phyloP scores from a whole-genome alignment of 2,888 invertebrate species.

The Rhamnusium bicolor region DNA sequence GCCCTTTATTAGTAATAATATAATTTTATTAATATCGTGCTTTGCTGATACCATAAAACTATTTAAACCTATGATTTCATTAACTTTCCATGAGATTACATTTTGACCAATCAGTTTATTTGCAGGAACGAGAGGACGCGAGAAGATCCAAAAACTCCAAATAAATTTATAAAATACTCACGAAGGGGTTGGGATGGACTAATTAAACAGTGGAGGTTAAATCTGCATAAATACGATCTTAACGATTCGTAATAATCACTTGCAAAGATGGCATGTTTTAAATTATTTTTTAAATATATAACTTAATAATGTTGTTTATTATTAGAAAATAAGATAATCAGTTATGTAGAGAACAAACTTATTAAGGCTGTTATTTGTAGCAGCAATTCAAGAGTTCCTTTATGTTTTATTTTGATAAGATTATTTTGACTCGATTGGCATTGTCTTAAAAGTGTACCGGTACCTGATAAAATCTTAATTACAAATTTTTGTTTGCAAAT shows the following conservation, averaged over 20 bases:
- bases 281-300: not conserved
- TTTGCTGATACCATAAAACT: no score
- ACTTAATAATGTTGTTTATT: not conserved
- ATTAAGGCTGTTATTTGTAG: not conserved
- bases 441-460: not conserved
- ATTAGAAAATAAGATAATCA: not conserved
- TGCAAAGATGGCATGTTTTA: not conserved
- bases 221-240: conserved; percentile 87
- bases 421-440: not conserved
- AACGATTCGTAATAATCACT: conserved; percentile 60
- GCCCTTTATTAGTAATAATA: no score
- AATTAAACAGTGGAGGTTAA: conserved; percentile 89
- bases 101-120: no score
- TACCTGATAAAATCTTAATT: no score
- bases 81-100: no score
- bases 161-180: conserved; percentile 89
- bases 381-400: not conserved
- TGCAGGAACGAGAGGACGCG: conserved; percentile 76
- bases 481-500: not conserved
- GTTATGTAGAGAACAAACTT: not conserved
- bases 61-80: no score
- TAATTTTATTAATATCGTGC: no score
- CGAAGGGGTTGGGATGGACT: conserved; percentile 94
- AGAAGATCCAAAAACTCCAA: conserved; percentile 91
- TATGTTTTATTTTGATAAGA: not conserved